These are phyloP conservation scores for Loxodonta africana DNA, from an alignment of 2,113 vertebrate genomes.

Conservation along the genomic window DNA sequence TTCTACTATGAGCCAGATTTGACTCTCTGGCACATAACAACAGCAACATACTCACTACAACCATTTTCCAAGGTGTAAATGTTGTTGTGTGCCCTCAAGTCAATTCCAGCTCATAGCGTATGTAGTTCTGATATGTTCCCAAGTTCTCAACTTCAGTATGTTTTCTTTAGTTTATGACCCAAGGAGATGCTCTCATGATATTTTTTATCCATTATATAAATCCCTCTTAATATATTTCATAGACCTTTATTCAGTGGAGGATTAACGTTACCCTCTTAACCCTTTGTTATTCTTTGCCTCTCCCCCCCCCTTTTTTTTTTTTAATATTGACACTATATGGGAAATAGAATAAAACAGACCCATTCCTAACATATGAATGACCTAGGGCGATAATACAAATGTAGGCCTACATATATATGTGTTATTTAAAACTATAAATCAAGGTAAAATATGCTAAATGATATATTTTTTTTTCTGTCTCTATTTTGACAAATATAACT, in stretches of 20 bases:
- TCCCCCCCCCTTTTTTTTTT: background rate
- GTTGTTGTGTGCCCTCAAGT: too few species aligned
- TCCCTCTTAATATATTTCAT: background rate
- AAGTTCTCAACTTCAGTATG: background rate
- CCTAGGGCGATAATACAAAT: background rate
- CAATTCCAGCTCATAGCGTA: too few species aligned
- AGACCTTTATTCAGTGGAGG: background rate
- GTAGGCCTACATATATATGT: background rate
- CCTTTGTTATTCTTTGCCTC: too few species aligned
- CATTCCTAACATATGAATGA: background rate
- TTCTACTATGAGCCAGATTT: too few species aligned
- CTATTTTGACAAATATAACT: background rate
- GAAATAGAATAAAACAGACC: background rate
- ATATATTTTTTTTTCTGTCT: background rate
- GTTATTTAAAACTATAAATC: background rate
- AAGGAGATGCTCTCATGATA: background rate
- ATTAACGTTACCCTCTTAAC: background rate
- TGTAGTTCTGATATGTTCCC: background rate
- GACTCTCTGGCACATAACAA: too few species aligned
- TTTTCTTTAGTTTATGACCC: background rate
- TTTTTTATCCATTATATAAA: background rate
- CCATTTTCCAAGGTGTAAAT: too few species aligned
- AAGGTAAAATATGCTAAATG: background rate
- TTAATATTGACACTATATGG: background rate
- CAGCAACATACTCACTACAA: background rate